A percentile compares a stretch with the other conserved stretches of the same genome.
These are phyloP conservation scores for Pseudachorutes palmiensis DNA, from an alignment of 1,140 invertebrate species.

Conservation along the genomic window DNA sequence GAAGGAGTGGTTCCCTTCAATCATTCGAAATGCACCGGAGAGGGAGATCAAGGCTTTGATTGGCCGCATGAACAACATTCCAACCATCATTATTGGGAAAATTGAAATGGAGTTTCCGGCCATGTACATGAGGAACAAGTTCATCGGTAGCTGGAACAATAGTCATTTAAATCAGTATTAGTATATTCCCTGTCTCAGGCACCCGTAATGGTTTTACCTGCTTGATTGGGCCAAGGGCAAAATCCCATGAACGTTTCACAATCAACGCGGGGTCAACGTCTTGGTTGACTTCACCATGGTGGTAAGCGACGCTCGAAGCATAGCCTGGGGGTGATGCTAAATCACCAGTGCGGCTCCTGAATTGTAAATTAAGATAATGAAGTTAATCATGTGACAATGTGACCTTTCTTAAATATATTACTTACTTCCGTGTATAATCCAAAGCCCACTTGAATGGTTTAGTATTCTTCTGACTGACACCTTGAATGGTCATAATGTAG, in stretches of 20 bases:
- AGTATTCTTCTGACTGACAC: background rate
- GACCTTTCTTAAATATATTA: no score
- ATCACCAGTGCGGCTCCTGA: slow-evolving; percentile 40
- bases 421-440: slow-evolving; percentile 38
- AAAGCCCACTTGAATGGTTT: slow-evolving; percentile 40
- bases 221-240: slow-evolving; percentile 88
- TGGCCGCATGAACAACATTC: slow-evolving; percentile 92
- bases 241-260: slow-evolving; percentile 95
- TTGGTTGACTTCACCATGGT: slow-evolving; percentile 63
- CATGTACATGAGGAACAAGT: slow-evolving; percentile 99
- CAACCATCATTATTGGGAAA: slow-evolving; percentile 99
- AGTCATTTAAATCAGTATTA: background rate
- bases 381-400: no score
- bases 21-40: slow-evolving; percentile 77
- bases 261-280: slow-evolving; percentile 72
- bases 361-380: slow-evolving; percentile 6
- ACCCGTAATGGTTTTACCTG: slow-evolving; percentile 48
- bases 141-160: slow-evolving; percentile 77
- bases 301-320: slow-evolving; percentile 59
- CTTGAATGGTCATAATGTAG: background rate
- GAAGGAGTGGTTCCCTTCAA: slow-evolving; percentile 83
- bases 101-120: slow-evolving; percentile 98
- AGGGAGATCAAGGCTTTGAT: slow-evolving; percentile 56
- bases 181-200: no score
- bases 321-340: slow-evolving; percentile 74